These are phyloP conservation scores for Oceanodroma leucorhoa DNA, from an alignment of 2,797 vertebrate species.

Conservation along the genomic window DNA sequence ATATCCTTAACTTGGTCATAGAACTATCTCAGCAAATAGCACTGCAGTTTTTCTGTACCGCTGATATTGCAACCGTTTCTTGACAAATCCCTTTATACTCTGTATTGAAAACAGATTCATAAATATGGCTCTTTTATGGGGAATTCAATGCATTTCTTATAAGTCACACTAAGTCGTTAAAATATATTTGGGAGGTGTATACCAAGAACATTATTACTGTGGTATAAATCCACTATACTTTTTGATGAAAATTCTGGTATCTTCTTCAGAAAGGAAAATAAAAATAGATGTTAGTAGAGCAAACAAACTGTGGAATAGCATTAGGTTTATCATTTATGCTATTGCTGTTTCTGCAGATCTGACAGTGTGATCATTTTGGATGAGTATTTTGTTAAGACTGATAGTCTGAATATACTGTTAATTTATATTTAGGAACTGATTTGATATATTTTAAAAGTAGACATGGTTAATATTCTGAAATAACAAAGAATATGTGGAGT, in stretches of 20 bases:
- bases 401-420: not conserved
- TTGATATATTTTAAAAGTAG: constrained; percentile 1
- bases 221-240: not conserved
- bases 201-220: constrained; percentile 10
- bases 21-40: not conserved
- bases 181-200: not conserved
- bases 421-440: not conserved
- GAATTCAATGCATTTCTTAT: constrained; percentile 53
- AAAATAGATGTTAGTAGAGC: not conserved
- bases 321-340: not conserved
- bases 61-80: constrained; percentile 47
- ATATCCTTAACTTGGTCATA: not conserved
- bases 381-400: not conserved
- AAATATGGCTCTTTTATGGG: constrained; percentile 37
- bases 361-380: constrained; percentile 20
- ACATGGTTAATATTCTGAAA: constrained; percentile 8
- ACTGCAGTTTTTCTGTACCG: constrained; percentile 51
- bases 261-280: constrained; percentile 22
- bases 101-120: constrained; percentile 53
- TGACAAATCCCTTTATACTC: constrained; percentile 69
- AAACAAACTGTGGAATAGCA: not conserved
- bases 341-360: not conserved
- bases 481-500: not conserved
- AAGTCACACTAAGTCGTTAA: constrained; percentile 52
- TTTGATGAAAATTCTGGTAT: constrained; percentile 9